Evolutionary conservation across 2,113 vertebrate genomes (phyloP).

Genomic region (Malurus elegans): DNA sequence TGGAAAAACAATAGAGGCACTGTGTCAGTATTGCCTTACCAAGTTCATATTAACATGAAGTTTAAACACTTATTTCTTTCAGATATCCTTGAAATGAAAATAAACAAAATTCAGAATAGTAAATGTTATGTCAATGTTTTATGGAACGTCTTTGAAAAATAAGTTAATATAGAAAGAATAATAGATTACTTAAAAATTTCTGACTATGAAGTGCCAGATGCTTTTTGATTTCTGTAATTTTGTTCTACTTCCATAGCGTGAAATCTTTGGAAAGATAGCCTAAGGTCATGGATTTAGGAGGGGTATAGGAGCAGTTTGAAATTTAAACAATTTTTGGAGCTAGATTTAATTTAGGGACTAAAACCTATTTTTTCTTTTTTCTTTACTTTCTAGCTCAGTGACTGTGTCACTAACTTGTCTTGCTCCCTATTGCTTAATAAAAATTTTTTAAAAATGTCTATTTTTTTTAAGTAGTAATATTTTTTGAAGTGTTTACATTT

Average conservation of each 20-base stretch:
- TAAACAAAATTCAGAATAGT: neutral
- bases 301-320: neutral
- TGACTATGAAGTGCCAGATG: neutral
- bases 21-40: neutral
- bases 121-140: neutral
- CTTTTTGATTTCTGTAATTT: neutral
- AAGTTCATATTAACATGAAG: neutral
- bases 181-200: neutral
- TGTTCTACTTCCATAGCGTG: accelerated
- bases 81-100: neutral
- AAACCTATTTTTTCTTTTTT: accelerated
- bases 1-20: neutral
- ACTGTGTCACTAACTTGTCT: neutral
- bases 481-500: neutral
- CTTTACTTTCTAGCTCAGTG: neutral
- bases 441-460: neutral
- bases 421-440: neutral
- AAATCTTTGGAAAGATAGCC: neutral
- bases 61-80: neutral
- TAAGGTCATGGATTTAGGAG: neutral
- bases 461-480: neutral
- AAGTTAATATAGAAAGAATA: neutral
- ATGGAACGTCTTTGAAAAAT: neutral
- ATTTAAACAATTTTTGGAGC: neutral
- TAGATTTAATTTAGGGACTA: neutral